These are phyloP conservation scores for Geotrypetes seraphini DNA, from an alignment of 2,797 vertebrate species.

Conservation along the genomic window DNA sequence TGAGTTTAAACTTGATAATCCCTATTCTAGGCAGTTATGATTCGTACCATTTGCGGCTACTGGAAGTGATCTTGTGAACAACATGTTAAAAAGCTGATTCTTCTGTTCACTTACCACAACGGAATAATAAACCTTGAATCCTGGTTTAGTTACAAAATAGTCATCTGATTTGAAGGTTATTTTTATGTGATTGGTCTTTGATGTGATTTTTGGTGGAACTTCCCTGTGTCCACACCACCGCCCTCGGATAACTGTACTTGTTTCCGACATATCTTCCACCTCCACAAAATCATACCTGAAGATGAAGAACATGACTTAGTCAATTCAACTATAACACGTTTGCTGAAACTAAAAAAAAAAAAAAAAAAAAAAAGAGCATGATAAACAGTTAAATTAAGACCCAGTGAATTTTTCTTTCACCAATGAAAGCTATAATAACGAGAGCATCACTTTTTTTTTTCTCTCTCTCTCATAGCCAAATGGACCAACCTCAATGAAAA, in stretches of 20 bases:
- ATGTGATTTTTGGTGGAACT: constrained; percentile 74
- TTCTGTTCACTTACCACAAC: constrained; percentile 78
- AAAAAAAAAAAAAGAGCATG: constrained; percentile 6
- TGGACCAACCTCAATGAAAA: too few relatives aligned
- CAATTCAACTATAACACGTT: not conserved
- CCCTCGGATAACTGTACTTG: constrained; percentile 79
- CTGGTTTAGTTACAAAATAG: constrained; percentile 93
- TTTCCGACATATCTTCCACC: constrained; percentile 84
- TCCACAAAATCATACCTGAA: constrained; percentile 91
- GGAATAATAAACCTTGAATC: constrained; percentile 88
- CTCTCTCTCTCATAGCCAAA: too few relatives aligned
- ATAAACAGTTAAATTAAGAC: not conserved
- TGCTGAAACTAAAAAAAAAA: constrained; percentile 8
- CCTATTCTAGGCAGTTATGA: too few relatives aligned
- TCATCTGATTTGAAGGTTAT: constrained; percentile 94
- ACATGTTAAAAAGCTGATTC: too few relatives aligned
- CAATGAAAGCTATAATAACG: too few relatives aligned
- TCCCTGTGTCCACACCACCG: constrained; percentile 88
- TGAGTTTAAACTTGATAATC: too few relatives aligned
- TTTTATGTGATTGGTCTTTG: constrained; percentile 78
- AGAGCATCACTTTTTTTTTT: too few relatives aligned
- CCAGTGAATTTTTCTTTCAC: too few relatives aligned
- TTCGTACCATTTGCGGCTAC: too few relatives aligned
- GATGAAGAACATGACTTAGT: constrained; percentile 9
- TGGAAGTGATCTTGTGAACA: too few relatives aligned